A percentile compares a stretch with the other conserved stretches of the same genome.
Evolutionary conservation across 2,888 invertebrate genomes (phyloP).

Genomic region (Calephelis perditalis): DNA sequence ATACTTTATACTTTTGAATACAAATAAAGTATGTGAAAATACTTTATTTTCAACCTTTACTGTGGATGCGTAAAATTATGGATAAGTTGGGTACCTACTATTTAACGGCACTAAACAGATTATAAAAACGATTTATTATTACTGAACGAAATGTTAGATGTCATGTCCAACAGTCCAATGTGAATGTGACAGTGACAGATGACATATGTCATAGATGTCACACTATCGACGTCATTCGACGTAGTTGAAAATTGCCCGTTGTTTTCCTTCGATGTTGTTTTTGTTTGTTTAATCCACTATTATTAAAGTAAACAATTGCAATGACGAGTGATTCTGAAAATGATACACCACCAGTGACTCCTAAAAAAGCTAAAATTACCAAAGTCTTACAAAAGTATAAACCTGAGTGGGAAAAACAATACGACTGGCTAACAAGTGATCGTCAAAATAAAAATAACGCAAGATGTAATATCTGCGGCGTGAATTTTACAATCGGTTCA

Average conservation of each 20-base stretch:
- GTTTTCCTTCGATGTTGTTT: neutral
- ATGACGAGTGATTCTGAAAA: constrained; percentile 1
- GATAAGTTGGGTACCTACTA: too few species aligned
- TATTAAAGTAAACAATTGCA: constrained; percentile 1
- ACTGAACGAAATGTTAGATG: neutral
- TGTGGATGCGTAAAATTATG: too few species aligned
- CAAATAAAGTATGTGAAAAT: too few species aligned
- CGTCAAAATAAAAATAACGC: constrained; percentile 12
- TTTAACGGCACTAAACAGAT: too few species aligned
- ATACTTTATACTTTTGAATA: too few species aligned
- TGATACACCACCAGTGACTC: constrained; percentile 1
- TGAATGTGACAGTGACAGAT: constrained; percentile 1
- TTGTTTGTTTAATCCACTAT: constrained; percentile 1
- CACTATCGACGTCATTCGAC: constrained; percentile 1
- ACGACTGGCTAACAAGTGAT: constrained; percentile 13
- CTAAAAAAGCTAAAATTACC: constrained; percentile 1
- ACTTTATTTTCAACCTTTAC: too few species aligned
- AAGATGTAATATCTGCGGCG: constrained; percentile 11
- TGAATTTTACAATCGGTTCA: constrained; percentile 11
- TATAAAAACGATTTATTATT: too few species aligned
- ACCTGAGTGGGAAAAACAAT: constrained; percentile 2
- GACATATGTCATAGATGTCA: neutral
- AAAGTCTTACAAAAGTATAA: constrained; percentile 10
- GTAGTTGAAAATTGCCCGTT: constrained; percentile 1
- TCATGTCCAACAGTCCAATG: constrained; percentile 1